These are phyloP conservation scores for Agrilus biguttatus DNA, from an alignment of 2,888 invertebrate species.

Conservation along the genomic window DNA sequence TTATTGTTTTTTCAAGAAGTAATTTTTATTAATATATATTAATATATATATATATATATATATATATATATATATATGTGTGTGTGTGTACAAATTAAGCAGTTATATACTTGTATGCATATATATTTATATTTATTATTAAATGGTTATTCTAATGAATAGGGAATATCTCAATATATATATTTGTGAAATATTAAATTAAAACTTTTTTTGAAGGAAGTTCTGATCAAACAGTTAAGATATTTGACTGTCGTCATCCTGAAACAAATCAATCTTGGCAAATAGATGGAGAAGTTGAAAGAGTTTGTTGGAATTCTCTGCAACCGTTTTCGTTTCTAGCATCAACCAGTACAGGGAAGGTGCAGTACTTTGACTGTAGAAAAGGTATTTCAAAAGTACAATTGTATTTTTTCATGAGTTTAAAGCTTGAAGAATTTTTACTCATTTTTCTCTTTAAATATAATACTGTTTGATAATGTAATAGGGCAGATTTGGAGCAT, in stretches of 20 bases:
- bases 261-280: constrained; percentile 54
- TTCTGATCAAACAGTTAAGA: constrained; percentile 64
- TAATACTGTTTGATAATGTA: constrained; percentile 2
- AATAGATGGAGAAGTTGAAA: constrained; percentile 70
- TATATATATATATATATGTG: no score
- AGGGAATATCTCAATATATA: no score
- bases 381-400: constrained; percentile 24
- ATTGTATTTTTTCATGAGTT: no score
- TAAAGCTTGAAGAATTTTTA: neutral
- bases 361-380: constrained; percentile 63
- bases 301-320: constrained; percentile 68
- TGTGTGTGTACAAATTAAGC: no score
- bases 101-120: no score
- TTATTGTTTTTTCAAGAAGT: no score
- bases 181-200: neutral
- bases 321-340: constrained; percentile 65
- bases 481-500: constrained; percentile 23
- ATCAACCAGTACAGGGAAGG: constrained; percentile 47
- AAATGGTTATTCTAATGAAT: no score
- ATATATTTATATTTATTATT: no score
- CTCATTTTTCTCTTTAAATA: constrained; percentile 1
- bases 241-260: constrained; percentile 64
- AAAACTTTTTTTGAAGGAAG: constrained; percentile 39
- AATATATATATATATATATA: no score
- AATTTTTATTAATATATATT: no score